Evolutionary conservation across 2,113 vertebrate genomes (phyloP), one percentile per base, ranked within the genome.

Genomic region (Paramormyrops kingsleyae): DNA sequence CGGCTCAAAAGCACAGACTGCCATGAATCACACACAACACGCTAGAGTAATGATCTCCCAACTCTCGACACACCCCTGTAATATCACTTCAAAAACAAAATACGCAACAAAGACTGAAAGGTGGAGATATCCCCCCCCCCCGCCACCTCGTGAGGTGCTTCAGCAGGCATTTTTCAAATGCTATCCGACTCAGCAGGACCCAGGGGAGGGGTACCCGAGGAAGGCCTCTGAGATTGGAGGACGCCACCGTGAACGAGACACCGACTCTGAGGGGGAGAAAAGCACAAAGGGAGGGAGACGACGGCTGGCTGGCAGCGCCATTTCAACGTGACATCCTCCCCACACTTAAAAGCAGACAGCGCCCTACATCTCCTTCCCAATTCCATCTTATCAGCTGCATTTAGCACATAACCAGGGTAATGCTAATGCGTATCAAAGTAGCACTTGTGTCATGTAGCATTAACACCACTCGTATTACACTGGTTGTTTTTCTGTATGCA

Each of bases 391-490:
- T 95, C 94, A 94, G 92, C 93, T 93, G 92, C 92, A 91, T 94
- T 95, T 95, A 95, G 90, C 92, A 59, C 74, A 93, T 95, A 95
- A 96, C 90, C 91, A 94, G 92, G 89, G 87, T 93, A 94, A 94
- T 89, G 89, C 91, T 91, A 93, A 90, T 92, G 91, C 90, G 91
- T 95, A 95, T 96, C 95, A 96, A 95, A 96, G 95, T 94, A 92
- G 91, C 91, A 94, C 93, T 96, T 94, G 94, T 95, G 95, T 95
- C 95, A 94, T 92, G 94, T 94, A 92, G 92, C 92, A 94, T 95
- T 95, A 95, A 90, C 84, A n/a, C 89, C 84, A 91, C 92, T 91
- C 92, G 91, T 92, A 94, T 91, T 90, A 93, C 90, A 95, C 91
- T 88, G 62, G 93, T 91, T 95, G 95, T 95, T 95, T 95, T 93